Evolutionary conservation across 1,140 invertebrate species (phyloP).

Genomic region (Procambarus virginalis): DNA sequence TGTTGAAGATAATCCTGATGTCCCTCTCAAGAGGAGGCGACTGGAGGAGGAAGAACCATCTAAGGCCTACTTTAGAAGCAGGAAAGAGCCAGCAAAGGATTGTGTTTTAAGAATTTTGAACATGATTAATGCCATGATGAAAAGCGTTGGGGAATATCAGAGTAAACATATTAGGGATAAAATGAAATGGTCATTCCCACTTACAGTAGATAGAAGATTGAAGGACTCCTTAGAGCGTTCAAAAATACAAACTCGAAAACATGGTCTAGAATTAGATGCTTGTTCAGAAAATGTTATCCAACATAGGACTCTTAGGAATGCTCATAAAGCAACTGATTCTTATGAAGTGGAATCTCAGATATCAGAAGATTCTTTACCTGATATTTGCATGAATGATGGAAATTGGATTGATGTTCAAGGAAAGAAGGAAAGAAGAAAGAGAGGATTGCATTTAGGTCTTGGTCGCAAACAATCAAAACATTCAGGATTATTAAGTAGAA

Average conservation of each 20-base stretch:
- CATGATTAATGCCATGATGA: neutral
- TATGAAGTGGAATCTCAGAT: neutral
- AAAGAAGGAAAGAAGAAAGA: neutral
- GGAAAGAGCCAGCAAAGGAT: neutral
- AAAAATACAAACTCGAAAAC: neutral
- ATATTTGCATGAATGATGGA: neutral
- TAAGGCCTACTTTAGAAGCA: neutral
- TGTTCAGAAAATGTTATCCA: neutral
- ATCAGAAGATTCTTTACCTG: neutral
- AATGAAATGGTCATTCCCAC: neutral
- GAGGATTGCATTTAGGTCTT: neutral
- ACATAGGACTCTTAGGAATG: neutral
- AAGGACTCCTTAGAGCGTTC: neutral
- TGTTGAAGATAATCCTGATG: neutral
- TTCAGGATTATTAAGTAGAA: neutral
- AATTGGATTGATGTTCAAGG: neutral
- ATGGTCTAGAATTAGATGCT: neutral
- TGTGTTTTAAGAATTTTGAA: constrained; percentile 2
- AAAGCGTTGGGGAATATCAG: neutral
- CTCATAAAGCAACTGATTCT: neutral
- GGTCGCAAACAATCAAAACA: neutral
- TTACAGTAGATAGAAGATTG: constrained; percentile 10
- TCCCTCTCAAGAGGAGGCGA: neutral
- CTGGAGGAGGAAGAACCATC: neutral
- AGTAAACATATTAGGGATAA: neutral